Evolutionary conservation across 1,140 invertebrate species (phyloP).

Genomic region (Calephelis virginiensis): DNA sequence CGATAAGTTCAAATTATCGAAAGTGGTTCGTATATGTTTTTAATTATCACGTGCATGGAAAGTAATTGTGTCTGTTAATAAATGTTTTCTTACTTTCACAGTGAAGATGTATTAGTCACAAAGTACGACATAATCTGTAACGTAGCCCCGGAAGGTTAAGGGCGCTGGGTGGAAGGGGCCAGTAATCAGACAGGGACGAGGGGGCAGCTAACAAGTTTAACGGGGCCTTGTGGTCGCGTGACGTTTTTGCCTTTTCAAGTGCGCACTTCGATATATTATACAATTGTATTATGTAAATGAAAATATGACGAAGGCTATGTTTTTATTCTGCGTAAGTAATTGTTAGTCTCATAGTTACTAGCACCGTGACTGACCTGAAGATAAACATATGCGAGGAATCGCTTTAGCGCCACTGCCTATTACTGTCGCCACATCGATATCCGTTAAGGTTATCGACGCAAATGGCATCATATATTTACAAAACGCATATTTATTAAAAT

Average conservation of each 20-base stretch:
- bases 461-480: too few species aligned
- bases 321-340: neutral
- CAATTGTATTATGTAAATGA: conserved; percentile 16
- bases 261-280: conserved; percentile 4
- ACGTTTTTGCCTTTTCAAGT: conserved; percentile 1
- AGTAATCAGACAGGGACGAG: conserved; percentile 1
- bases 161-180: neutral
- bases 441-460: too few species aligned
- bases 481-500: too few species aligned
- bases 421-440: too few species aligned
- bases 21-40: too few species aligned
- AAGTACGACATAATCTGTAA: conserved; percentile 4
- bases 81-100: neutral
- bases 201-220: conserved; percentile 17
- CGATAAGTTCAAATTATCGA: too few species aligned
- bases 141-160: conserved; percentile 9
- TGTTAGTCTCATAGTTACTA: too few species aligned
- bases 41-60: too few species aligned
- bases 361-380: too few species aligned
- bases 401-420: too few species aligned
- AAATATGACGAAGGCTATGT: neutral
- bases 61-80: neutral
- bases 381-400: too few species aligned
- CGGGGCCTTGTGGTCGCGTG: conserved; percentile 8
- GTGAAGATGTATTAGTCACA: neutral